Conservation (phyloP, 2,888 invertebrate genomes). For the Nysson spinosus region DNA sequence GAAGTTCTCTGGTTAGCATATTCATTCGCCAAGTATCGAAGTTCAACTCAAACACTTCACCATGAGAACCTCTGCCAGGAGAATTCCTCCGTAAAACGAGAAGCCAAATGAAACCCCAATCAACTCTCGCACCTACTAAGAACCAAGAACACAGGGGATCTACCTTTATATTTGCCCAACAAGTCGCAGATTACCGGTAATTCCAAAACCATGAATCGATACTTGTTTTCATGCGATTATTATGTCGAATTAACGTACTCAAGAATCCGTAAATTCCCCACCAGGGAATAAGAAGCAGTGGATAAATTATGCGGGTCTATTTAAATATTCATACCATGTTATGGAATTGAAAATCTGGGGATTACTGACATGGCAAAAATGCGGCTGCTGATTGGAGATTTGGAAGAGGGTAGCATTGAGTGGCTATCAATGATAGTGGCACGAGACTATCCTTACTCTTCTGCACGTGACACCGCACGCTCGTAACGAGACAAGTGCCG, state of each 20-base stretch:
- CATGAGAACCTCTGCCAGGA: slow-evolving; percentile 36
- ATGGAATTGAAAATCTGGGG: no score
- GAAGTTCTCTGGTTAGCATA: no score
- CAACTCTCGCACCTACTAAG: slow-evolving; percentile 35
- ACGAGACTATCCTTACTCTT: slow-evolving; percentile 34
- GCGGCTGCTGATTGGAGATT: neutral
- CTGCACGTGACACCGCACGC: slow-evolving; percentile 52
- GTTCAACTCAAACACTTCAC: slow-evolving; percentile 19
- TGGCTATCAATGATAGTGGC: slow-evolving; percentile 19
- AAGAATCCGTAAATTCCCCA: no score
- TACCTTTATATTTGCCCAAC: slow-evolving; percentile 37
- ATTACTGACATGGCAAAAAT: no score
- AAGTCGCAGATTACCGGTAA: slow-evolving; percentile 39
- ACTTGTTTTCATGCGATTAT: no score
- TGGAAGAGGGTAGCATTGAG: neutral
- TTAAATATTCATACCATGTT: no score
- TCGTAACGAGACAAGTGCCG: slow-evolving; percentile 57
- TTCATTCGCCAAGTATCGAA: neutral
- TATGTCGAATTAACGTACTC: no score
- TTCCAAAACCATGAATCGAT: slow-evolving; percentile 31
- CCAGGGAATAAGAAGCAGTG: no score
- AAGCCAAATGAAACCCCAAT: slow-evolving; percentile 53
- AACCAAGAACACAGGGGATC: slow-evolving; percentile 17
- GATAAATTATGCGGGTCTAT: no score
- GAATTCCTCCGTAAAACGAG: slow-evolving; percentile 41